Evolutionary conservation across 2,888 invertebrate genomes (phyloP), one percentile per base, ranked within the genome.

Genomic region (Zygothrica quintamaculata): DNA sequence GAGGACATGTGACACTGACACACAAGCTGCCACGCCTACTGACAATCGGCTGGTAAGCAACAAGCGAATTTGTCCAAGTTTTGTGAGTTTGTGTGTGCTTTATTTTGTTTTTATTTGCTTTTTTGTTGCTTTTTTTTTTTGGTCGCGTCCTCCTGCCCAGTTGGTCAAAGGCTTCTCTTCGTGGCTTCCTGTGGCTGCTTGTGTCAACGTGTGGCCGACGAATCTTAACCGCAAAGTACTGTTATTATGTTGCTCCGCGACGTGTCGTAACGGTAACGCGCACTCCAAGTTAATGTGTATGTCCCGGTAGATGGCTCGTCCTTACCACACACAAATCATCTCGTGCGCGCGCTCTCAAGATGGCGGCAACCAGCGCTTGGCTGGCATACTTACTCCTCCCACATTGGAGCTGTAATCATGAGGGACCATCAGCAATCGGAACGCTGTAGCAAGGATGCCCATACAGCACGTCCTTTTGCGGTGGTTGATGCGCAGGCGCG

Each of bases 241-340:
- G 82, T 57, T 80, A 82, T 79, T 80, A 80, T 80, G 68, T 51
- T 70, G 76, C 51, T 80, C 80, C 80, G 80, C 86, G 80, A 80
- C 84, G 86, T 85, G 86, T 80, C 85, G 84, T 75, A 74, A 80
- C 80, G 86, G 80, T 85, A 80, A 73, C 84, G 80, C 86, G 84
- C 84, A 78, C 80, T 80, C 84, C 59, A 80, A 80, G 84, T 80
- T 80, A 80, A 82, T 80, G 80, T 85, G 68, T 71, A 55, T 62
- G 78, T 72, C 62, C 68, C 59, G 68, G 36, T 57, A 39, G 53
- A 55, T 51, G 48, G 60, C 66, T 56, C 64, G 79, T 75, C 75
- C 77, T 61, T 55, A 55, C 55, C 57, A 52, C 58, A 70, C 74
- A 67, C 74, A 67, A 58, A 73, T 73, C 73, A 75, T 73, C 71